These are phyloP conservation scores for Halcyon chelicuti DNA, from an alignment of 2,797 vertebrate species.

Conservation along the genomic window DNA sequence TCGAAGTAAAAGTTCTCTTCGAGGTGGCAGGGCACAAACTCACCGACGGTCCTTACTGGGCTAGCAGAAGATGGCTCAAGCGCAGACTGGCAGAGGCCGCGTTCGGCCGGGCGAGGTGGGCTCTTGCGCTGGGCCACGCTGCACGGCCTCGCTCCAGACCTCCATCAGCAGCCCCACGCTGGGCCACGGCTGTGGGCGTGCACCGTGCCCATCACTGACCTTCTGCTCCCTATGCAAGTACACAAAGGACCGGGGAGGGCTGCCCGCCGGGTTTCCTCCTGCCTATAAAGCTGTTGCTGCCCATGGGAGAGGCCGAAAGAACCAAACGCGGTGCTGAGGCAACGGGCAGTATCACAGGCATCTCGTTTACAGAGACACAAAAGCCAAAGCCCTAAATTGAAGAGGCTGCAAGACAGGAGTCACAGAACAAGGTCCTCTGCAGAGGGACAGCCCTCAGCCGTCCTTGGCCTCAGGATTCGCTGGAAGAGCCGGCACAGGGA, in stretches of 20 bases:
- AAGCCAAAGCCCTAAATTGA: neutral
- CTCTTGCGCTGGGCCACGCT: accelerated
- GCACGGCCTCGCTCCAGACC: neutral
- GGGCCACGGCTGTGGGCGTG: accelerated
- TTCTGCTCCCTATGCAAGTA: accelerated
- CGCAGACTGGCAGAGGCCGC: neutral
- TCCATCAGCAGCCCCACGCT: neutral
- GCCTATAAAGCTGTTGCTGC: neutral
- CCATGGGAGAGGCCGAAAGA: neutral
- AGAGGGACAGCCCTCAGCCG: neutral
- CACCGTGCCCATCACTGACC: neutral
- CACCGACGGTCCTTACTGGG: neutral
- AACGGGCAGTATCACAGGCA: accelerated
- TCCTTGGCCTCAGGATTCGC: neutral
- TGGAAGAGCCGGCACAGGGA: accelerated
- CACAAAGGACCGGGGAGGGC: neutral
- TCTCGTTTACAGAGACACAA: accelerated
- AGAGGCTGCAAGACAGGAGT: neutral
- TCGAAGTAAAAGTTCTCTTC: accelerated
- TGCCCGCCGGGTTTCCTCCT: neutral
- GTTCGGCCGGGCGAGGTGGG: neutral
- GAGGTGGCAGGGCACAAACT: neutral
- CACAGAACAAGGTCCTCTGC: accelerated
- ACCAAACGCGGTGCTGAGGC: neutral
- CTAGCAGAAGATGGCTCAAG: neutral